Base-by-base conservation (phyloP, 2,797 vertebrate species). In the Melanogrammus aeglefinus region DNA sequence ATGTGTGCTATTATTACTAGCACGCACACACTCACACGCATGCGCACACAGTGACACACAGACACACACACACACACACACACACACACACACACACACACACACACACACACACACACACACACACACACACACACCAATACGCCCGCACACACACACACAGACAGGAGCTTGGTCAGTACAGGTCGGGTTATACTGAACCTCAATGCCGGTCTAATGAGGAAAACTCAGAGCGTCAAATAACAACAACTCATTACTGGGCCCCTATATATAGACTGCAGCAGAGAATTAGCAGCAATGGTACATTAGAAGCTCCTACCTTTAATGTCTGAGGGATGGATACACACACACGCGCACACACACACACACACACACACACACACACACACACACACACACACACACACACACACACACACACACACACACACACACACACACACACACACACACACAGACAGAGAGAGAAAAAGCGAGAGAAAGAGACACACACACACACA, bases 71-170 rank as follows among this genome's bases (percentile, higher is more conserved):
- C 16, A 57, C 47, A 21, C 47, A 57, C 16, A 21, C 18, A 21
- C 47, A 57, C 47, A 21, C 0, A 2, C 14, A 41, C 35, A 39
- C 31, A 74, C 2, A 74, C 6, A 73, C n/a, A n/a, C n/a, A n/a
- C n/a, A n/a, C n/a, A n/a, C 31, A 74, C n/a, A 66, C 70, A 81
- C 79, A 77, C 71, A 41, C 73, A 70, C 69, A 57, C 21, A n/a
- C 7, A 21, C 57, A n/a, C 18, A 74, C 3, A 41, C 6, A 36
- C 33, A 18, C 10, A 16, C 57, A 38, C 36, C 36, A 38, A 38
- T 38, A 38, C 36, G 36, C 6, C 6, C 6, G 36, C 36, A 57
- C 51, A 57, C 51, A 57, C 51, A 57, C 51, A n/a, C 2, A 57
- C 21, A 57, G 16, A n/a, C 51, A n/a, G 51, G 51, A 57, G 51